These are phyloP conservation scores for Hypanus sabinus DNA, from an alignment of 2,113 vertebrate genomes.

Conservation along the genomic window DNA sequence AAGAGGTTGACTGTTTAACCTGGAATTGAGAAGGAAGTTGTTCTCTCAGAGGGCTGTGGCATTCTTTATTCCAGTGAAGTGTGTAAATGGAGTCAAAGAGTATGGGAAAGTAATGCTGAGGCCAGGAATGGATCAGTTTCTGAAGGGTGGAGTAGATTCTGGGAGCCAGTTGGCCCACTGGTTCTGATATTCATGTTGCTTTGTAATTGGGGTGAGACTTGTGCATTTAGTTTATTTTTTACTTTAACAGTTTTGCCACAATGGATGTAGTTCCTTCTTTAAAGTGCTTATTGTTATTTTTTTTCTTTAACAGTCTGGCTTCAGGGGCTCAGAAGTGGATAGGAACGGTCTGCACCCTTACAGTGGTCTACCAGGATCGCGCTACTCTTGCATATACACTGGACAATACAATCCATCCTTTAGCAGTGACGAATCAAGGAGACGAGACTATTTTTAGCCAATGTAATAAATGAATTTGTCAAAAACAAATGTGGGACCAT, in stretches of 20 bases:
- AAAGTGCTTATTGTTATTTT: constrained; percentile 30
- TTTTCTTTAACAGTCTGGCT: constrained; percentile 55
- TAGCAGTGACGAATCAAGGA: constrained; percentile 84
- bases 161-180: no score
- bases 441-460: constrained; percentile 88
- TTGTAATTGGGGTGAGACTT: background rate
- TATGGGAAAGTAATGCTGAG: no score
- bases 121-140: no score
- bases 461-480: constrained; percentile 38
- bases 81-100: no score
- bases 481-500: background rate
- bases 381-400: constrained; percentile 93
- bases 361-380: constrained; percentile 84
- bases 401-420: constrained; percentile 95
- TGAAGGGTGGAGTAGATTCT: no score
- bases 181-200: no score
- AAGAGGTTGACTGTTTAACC: no score
- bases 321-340: constrained; percentile 86
- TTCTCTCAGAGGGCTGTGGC: no score
- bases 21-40: no score
- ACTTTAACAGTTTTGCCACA: background rate
- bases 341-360: constrained; percentile 85
- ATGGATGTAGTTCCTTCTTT: background rate
- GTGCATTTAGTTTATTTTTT: background rate
- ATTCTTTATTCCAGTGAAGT: no score